These are phyloP conservation scores for Drosophila nr. perissopoda DNA, from an alignment of 2,888 invertebrate genomes.

Conservation along the genomic window DNA sequence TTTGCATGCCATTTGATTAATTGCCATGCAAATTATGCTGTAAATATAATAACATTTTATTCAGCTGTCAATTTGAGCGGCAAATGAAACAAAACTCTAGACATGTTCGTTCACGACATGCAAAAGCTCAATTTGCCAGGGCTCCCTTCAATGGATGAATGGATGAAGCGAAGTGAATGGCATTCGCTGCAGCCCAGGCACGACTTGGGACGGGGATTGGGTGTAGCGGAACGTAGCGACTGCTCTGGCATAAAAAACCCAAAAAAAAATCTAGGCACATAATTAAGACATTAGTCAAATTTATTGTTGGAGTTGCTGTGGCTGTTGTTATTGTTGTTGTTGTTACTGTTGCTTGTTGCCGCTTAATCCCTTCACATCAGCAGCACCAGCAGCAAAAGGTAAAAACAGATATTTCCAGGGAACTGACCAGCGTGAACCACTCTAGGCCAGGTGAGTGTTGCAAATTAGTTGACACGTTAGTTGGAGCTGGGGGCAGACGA, in stretches of 20 bases:
- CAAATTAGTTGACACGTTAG: slow-evolving; percentile 84
- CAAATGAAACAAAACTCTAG: slow-evolving; percentile 58
- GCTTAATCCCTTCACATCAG: slow-evolving; percentile 64
- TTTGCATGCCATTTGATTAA: slow-evolving; percentile 82
- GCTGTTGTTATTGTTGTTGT: slow-evolving; percentile 9
- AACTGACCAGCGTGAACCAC: slow-evolving; percentile 51
- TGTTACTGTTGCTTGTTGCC: slow-evolving; percentile 26
- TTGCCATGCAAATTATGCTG: slow-evolving; percentile 82
- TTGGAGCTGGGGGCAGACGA: slow-evolving; percentile 39
- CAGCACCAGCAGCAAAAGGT: slow-evolving; percentile 32
- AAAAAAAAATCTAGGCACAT: slow-evolving; percentile 68
- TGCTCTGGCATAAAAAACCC: slow-evolving; percentile 49
- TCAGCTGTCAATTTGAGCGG: slow-evolving; percentile 79
- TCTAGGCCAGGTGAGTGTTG: slow-evolving; percentile 69
- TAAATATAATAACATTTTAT: slow-evolving; percentile 82
- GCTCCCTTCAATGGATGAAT: slow-evolving; percentile 61
- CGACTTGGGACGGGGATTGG: slow-evolving; percentile 42
- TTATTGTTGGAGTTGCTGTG: slow-evolving; percentile 30
- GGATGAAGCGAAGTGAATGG: slow-evolving; percentile 81
- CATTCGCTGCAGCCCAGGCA: slow-evolving; percentile 75
- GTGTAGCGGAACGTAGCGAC: slow-evolving; percentile 24
- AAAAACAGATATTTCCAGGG: slow-evolving; percentile 75
- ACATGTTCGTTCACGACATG: slow-evolving; percentile 71
- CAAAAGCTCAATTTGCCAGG: slow-evolving; percentile 77
- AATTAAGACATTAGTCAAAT: slow-evolving; percentile 81